A percentile compares a stretch with the other conserved stretches of the same genome.
These are phyloP conservation scores for Seriola dumerili DNA, from an alignment of 2,113 vertebrate species.

Conservation along the genomic window DNA sequence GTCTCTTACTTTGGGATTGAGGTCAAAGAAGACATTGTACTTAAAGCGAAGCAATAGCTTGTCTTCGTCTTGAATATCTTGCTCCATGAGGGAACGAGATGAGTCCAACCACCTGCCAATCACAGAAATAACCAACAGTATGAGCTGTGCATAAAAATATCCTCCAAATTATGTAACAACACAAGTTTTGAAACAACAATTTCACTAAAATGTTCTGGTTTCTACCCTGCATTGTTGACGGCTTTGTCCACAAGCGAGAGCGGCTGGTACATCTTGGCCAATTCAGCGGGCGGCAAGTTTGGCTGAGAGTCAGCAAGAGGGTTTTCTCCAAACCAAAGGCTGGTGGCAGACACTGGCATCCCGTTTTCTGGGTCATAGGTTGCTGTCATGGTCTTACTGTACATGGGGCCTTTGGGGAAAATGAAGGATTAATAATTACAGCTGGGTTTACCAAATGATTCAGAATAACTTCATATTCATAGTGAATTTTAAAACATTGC, in stretches of 20 bases:
- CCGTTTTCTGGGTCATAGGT: constrained; percentile 92
- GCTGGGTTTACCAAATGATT: not conserved
- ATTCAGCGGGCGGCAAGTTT: constrained; percentile 83
- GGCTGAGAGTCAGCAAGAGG: constrained; percentile 85
- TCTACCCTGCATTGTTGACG: constrained; percentile 91
- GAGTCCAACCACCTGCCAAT: constrained; percentile 95
- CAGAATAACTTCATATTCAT: too few relatives aligned
- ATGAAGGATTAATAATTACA: constrained; percentile 7
- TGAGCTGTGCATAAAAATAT: not conserved
- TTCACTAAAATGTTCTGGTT: not conserved
- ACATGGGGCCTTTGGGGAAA: constrained; percentile 83
- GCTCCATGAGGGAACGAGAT: constrained; percentile 96
- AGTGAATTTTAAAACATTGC: not conserved
- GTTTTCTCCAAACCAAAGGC: constrained; percentile 93
- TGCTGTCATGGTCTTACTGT: constrained; percentile 95
- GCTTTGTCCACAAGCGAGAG: constrained; percentile 93
- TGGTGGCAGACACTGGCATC: constrained; percentile 89
- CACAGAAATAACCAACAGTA: constrained; percentile 23
- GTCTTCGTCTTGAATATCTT: constrained; percentile 91
- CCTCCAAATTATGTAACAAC: not conserved
- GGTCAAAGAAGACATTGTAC: constrained; percentile 98
- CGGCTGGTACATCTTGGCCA: constrained; percentile 92
- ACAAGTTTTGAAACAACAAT: not conserved
- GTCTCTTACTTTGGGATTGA: constrained; percentile 94
- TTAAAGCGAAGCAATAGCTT: constrained; percentile 94